Evolutionary conservation across 2,888 invertebrate species (phyloP), one percentile per base, ranked within the genome.

Genomic region (Frankliniella fusca): DNA sequence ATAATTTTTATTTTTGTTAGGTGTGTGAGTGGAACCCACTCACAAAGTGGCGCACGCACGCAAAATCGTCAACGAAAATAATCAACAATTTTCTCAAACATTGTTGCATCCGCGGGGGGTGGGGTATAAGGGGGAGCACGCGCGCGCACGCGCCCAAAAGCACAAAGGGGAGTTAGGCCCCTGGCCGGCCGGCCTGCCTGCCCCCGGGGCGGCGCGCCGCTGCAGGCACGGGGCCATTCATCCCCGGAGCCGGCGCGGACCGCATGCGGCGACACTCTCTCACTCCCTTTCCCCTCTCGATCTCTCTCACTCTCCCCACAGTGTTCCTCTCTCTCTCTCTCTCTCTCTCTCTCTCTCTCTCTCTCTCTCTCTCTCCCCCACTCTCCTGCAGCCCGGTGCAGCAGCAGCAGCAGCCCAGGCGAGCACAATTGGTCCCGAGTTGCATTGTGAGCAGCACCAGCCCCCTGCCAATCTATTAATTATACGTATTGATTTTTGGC

Each of bases 401-500:
- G 61, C 61, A 18, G 54, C 54, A 54, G 54, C 54, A 7, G 61
- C 61, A n/a, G 61, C 70, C 1, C 27, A 27, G 70, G 27, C 70
- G 23, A 12, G 70, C 70, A 76, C 70, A 76, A 76, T 76, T 23
- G 27, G 27, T 23, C 10, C 70, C 70, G 70, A 23, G 27, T n/a
- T 76, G 70, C 70, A 76, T 76, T 76, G 70, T 76, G 70, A 9
- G 70, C 38, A 27, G 27, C 10, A 27, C 70, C 70, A 76, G 70
- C 70, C 70, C 70, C 70, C 70, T 27, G 70, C 70, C 70, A 76
- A 76, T 76, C 70, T 76, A 76, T 76, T 76, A 76, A 76, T 76
- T 76, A 76, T 76, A 76, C 70, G 70, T 76, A 76, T 76, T 76
- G 70, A 76, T 76, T 76, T 76, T 76, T 76, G 70, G 70, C 70